Evolutionary conservation across 2,797 vertebrate genomes (phyloP).

Genomic region (Jordanella pulchra): DNA sequence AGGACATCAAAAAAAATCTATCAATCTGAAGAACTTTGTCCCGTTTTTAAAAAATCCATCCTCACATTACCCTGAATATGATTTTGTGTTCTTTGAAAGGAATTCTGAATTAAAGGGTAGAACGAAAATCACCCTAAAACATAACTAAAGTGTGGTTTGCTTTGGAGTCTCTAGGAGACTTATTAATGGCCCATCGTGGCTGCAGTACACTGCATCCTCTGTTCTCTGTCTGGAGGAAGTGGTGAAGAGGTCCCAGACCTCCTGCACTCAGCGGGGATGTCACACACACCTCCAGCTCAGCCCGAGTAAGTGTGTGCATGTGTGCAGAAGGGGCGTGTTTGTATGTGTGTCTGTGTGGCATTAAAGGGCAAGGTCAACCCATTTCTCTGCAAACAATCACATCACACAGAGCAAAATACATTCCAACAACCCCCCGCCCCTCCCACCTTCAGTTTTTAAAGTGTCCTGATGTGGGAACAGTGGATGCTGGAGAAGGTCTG

Average conservation of each 20-base stretch:
- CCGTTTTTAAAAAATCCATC: too few species aligned
- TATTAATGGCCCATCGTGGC: constrained; percentile 76
- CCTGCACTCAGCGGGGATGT: constrained; percentile 78
- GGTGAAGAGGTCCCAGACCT: constrained; percentile 78
- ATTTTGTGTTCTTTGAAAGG: not conserved
- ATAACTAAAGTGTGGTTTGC: constrained; percentile 69
- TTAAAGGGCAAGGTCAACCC: constrained; percentile 77
- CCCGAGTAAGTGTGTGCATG: constrained; percentile 56
- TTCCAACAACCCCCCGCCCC: constrained; percentile 64
- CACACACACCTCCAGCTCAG: constrained; percentile 74
- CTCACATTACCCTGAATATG: too few species aligned
- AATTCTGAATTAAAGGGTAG: constrained; percentile 15
- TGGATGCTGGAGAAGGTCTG: constrained; percentile 48
- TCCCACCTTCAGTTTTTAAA: constrained; percentile 61
- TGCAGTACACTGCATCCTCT: constrained; percentile 76
- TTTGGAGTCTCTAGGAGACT: constrained; percentile 59
- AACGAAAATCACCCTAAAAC: constrained; percentile 45
- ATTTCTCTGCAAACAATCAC: constrained; percentile 83
- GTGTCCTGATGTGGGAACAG: constrained; percentile 75
- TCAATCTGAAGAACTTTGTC: too few species aligned
- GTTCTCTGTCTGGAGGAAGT: constrained; percentile 79
- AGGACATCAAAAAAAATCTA: too few species aligned
- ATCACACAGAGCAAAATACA: constrained; percentile 81
- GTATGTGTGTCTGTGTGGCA: constrained; percentile 70
- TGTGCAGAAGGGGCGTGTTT: constrained; percentile 63